Conservation (phyloP, 2,797 vertebrate species). For the Lindbergichthys nudifrons region DNA sequence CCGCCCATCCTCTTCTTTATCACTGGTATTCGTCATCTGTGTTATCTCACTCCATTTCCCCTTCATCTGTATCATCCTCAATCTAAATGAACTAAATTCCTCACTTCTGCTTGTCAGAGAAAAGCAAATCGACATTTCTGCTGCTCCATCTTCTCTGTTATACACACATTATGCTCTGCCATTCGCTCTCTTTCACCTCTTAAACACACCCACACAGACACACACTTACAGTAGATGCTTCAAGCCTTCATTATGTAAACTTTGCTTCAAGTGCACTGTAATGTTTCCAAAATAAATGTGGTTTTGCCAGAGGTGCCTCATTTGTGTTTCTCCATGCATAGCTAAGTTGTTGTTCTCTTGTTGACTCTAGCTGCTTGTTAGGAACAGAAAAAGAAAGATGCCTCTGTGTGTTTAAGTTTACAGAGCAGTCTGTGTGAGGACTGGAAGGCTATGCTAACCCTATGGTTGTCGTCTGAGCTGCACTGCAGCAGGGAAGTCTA, state of each 20-base stretch:
- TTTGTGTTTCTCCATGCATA: conserved; percentile 14
- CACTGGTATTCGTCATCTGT: conserved; percentile 25
- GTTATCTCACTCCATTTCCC: conserved; percentile 58
- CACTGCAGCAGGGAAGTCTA: not conserved
- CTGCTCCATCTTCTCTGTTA: conserved; percentile 32
- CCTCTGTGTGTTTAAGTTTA: not conserved
- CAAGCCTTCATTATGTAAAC: conserved; percentile 32
- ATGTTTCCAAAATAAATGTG: conserved; percentile 27
- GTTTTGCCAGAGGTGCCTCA: conserved; percentile 10
- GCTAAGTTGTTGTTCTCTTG: conserved; percentile 16
- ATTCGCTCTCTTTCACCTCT: conserved; percentile 9
- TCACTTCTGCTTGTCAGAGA: conserved; percentile 40
- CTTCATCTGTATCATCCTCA: conserved; percentile 39
- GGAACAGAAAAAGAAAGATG: not conserved
- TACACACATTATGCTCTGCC: conserved; percentile 23
- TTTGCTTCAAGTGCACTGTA: conserved; percentile 18
- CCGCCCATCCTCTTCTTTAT: conserved; percentile 10
- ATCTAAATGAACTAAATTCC: conserved; percentile 58
- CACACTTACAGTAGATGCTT: conserved; percentile 28
- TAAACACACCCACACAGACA: conserved; percentile 29
- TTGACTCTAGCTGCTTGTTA: conserved; percentile 22
- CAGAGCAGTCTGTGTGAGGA: conserved; percentile 1
- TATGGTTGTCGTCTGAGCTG: conserved; percentile 4
- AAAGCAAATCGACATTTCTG: conserved; percentile 42
- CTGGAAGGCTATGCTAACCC: not conserved